Evolutionary conservation across 1,140 invertebrate genomes (phyloP).

Genomic region (Drosophila malerkotliana): DNA sequence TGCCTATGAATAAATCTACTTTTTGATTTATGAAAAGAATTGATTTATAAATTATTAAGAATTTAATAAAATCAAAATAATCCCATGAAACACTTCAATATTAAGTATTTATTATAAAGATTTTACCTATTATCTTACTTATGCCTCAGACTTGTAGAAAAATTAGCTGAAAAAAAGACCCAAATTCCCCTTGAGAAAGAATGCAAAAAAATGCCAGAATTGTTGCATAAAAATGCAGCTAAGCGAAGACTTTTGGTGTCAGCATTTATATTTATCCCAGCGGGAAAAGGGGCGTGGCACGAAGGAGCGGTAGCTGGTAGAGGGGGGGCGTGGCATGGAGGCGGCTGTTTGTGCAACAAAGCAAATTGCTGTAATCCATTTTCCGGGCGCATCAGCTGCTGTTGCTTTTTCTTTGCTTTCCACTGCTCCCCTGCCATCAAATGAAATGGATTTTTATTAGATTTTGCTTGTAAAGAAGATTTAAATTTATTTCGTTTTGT

Average conservation of each 20-base stretch:
- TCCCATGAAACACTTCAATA: too few species aligned
- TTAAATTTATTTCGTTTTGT: constrained; percentile 71
- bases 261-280: constrained; percentile 60
- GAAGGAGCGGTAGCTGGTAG: neutral
- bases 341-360: constrained; percentile 72
- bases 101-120: neutral
- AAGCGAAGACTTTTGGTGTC: constrained; percentile 61
- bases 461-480: constrained; percentile 75
- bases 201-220: constrained; percentile 9
- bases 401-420: constrained; percentile 28
- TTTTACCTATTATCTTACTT: neutral
- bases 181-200: neutral
- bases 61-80: too few species aligned
- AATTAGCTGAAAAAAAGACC: neutral
- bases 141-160: neutral
- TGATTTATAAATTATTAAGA: too few species aligned
- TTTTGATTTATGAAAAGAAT: too few species aligned
- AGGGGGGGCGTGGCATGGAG: neutral
- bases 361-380: constrained; percentile 77
- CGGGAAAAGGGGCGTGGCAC: neutral
- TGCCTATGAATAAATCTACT: too few species aligned
- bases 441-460: constrained; percentile 79
- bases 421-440: constrained; percentile 46
- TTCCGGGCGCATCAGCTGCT: constrained; percentile 74
- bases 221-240: constrained; percentile 45